A percentile compares a stretch with the other conserved stretches of the same genome.
These are phyloP conservation scores for Gymnopithys bicolor DNA, from an alignment of 2,797 vertebrate genomes.

Conservation along the genomic window DNA sequence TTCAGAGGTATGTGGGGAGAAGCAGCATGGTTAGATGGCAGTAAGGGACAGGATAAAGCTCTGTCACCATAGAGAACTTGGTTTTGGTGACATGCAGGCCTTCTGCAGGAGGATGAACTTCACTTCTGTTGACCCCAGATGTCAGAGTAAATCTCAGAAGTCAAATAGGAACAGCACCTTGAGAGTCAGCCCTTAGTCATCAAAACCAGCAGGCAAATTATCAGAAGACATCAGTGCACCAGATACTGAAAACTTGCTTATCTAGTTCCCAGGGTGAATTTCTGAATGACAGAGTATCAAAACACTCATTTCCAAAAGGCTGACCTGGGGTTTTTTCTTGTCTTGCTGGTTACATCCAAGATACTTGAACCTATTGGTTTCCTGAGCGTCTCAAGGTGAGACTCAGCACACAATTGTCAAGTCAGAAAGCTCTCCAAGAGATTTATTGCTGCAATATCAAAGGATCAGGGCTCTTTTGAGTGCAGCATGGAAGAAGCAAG, in stretches of 20 bases:
- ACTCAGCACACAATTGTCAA: neutral
- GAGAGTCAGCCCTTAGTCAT: neutral
- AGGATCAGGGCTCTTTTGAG: neutral
- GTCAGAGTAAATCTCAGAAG: neutral
- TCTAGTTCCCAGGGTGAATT: neutral
- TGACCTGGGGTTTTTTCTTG: neutral
- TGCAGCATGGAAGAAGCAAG: neutral
- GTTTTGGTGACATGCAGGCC: neutral
- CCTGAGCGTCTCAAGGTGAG: neutral
- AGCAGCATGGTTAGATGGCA: neutral
- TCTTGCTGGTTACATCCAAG: neutral
- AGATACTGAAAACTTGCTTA: neutral
- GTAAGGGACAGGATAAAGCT: neutral
- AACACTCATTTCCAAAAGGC: neutral
- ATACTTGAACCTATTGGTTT: neutral
- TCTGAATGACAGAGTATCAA: neutral
- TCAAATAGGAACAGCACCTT: neutral
- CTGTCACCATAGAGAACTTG: neutral
- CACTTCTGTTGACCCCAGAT: neutral
- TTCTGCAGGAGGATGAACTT: neutral
- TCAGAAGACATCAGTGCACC: neutral
- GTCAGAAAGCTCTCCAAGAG: neutral
- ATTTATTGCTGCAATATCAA: neutral
- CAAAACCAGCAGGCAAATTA: neutral
- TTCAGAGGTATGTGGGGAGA: neutral